Evolutionary conservation across 2,113 vertebrate genomes (phyloP).

Genomic region (Rattus norvegicus): GRCr8 NC_086025.1:24615001-24615500

Average conservation of each 20-base stretch:
- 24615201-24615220: background rate
- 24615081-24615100: background rate
- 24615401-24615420: background rate
- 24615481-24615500: background rate
- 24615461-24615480: background rate
- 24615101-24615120: background rate
- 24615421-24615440: background rate
- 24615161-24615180: background rate
- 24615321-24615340: background rate
- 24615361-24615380: background rate
- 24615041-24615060: background rate
- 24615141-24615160: background rate
- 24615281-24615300: background rate
- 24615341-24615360: background rate
- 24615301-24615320: background rate
- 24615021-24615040: background rate
- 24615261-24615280: background rate
- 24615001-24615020: background rate
- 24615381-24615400: background rate
- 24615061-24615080: background rate
- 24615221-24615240: constrained; percentile 25
- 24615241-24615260: background rate
- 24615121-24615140: background rate
- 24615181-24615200: background rate
- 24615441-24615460: background rate